These are phyloP conservation scores for Catotricha subobsoleta DNA, from an alignment of 2,888 invertebrate genomes.

Conservation along the genomic window DNA sequence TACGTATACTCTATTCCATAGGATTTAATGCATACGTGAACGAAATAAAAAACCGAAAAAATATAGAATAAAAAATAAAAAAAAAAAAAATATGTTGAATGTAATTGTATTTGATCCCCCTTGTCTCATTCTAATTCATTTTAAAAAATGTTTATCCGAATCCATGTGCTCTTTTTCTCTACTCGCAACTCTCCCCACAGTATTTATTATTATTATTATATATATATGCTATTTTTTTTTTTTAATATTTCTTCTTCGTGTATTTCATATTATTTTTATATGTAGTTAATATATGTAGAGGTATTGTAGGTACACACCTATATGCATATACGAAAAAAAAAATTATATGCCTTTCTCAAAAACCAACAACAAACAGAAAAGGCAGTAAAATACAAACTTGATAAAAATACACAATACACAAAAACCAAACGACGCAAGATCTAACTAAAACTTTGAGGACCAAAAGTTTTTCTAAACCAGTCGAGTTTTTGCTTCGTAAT, in stretches of 20 bases:
- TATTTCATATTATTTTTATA: no score
- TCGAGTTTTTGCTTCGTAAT: conserved; percentile 26
- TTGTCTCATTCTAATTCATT: background rate
- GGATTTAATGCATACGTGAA: no score
- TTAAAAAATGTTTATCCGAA: background rate
- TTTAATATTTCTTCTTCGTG: no score
- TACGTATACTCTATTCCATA: no score
- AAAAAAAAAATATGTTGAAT: no score
- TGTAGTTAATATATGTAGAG: no score
- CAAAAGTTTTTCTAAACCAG: conserved; percentile 16
- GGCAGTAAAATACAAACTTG: conserved; percentile 1
- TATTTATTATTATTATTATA: background rate
- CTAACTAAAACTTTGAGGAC: conserved; percentile 7
- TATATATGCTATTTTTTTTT: no score
- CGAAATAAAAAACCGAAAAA: no score
- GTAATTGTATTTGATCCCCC: conserved; percentile 2
- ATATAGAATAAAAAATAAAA: no score
- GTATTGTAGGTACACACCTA: no score
- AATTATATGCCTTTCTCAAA: background rate
- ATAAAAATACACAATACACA: background rate
- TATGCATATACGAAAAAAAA: no score
- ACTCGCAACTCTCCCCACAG: conserved; percentile 1
- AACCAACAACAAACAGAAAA: conserved; percentile 5
- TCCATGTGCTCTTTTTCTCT: conserved; percentile 2
- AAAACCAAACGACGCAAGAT: conserved; percentile 5